phyloP scores from a whole-genome alignment of 2,888 invertebrate species.

The Andrena trimmerana region DNA sequence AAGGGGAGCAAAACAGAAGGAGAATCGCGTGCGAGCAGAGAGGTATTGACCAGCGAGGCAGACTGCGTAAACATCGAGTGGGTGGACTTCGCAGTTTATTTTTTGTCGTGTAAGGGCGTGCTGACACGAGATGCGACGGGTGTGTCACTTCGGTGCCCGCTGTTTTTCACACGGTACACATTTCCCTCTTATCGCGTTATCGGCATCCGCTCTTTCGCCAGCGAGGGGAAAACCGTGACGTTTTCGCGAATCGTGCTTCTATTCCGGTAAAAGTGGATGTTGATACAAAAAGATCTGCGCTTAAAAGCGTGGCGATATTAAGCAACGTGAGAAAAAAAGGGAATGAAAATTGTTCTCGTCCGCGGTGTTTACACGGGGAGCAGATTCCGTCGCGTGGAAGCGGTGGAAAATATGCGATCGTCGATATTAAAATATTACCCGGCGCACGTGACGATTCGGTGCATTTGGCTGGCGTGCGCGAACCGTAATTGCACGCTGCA shows the following conservation, averaged over 20 bases:
- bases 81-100: conserved; percentile 32
- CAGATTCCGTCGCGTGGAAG: background rate
- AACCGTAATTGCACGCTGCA: conserved; percentile 31
- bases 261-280: background rate
- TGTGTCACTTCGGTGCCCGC: background rate
- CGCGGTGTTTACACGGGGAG: background rate
- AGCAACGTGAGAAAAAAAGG: background rate
- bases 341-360: background rate
- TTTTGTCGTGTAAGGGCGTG: conserved; percentile 29
- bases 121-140: conserved; percentile 34
- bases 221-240: conserved; percentile 28
- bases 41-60: conserved; percentile 41
- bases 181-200: conserved; percentile 44
- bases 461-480: conserved; percentile 17
- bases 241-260: conserved; percentile 40
- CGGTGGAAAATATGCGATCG: background rate
- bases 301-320: background rate
- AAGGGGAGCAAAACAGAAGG: conserved; percentile 1
- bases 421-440: background rate
- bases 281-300: conserved; percentile 8
- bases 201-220: conserved; percentile 53
- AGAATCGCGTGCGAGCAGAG: conserved; percentile 32
- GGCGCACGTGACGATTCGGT: background rate
- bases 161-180: background rate
- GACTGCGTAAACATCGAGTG: conserved; percentile 43